Conservation (phyloP, 35 echinoderm and acorn worm species). For the Stichopus chloronotus region DNA sequence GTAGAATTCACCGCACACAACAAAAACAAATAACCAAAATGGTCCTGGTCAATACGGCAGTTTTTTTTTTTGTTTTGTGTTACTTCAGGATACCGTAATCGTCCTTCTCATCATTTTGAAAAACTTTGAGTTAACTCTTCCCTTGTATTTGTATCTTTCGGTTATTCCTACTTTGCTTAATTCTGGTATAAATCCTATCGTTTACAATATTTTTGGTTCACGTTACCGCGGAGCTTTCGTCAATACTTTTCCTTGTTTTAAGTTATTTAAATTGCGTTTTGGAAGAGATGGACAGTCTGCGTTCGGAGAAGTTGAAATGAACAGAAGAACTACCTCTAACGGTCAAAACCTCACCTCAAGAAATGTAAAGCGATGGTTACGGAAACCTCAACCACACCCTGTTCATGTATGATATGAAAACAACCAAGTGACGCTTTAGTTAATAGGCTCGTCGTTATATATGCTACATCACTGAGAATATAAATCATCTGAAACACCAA, state of each 20-base stretch:
- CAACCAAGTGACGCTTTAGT: too few relatives aligned
- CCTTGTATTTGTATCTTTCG: not conserved
- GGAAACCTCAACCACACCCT: too few relatives aligned
- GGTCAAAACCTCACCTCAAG: too few relatives aligned
- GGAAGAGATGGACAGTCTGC: too few relatives aligned
- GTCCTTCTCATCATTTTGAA: not conserved
- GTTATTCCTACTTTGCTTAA: not conserved
- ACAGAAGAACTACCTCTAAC: too few relatives aligned
- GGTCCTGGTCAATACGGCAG: not conserved
- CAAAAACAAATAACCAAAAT: not conserved
- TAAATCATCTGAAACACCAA: too few relatives aligned
- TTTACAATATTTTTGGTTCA: not conserved
- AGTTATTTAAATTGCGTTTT: not conserved
- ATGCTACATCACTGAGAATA: too few relatives aligned
- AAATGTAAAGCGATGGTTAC: too few relatives aligned
- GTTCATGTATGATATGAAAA: too few relatives aligned
- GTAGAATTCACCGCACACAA: too few relatives aligned
- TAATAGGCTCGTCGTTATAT: too few relatives aligned
- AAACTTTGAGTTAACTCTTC: not conserved
- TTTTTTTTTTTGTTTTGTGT: not conserved
- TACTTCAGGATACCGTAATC: not conserved
- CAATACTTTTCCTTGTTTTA: not conserved
- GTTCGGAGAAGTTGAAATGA: too few relatives aligned
- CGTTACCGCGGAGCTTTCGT: not conserved
- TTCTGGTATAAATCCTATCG: slow-evolving; percentile 2